Evolutionary conservation across 2,113 vertebrate species (phyloP), one percentile per base, ranked within the genome.

Genomic region (Myocastor coypus): DNA sequence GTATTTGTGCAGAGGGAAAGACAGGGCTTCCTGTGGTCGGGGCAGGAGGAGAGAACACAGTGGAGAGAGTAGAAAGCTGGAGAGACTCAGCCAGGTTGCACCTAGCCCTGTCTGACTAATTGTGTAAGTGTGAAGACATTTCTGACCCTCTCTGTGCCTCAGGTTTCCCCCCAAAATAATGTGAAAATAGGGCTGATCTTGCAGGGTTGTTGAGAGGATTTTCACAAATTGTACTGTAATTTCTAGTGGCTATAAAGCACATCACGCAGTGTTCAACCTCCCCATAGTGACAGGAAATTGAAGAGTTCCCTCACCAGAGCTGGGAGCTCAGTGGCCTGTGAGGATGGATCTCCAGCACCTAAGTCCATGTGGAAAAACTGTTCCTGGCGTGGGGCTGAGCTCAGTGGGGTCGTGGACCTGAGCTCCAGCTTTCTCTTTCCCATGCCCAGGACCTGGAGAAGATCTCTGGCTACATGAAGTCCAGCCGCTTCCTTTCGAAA

Each of bases 401-500:
- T 17, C 14, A 4, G 1, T 0, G 11, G 32, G 69, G 81, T 80
- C n/a, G 37, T 30, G 34, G 93, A 9, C 22, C 32, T 75, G 40
- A 59, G 1, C 11, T n/a, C 14, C 5, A 40, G 12, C 19, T 20
- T 64, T 66, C 69, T 93, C 19, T 52, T 20, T 42, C 59, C 28
- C 46, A 1, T 32, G 68, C 10, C 2, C 91, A 99, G 99, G 98
- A 98, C 68, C 98, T 99, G 95, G 98, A 99, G 91, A 99, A 98
- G 97, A 99, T 99, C 69, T 97, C 98, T 32, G 98, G 98, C 87
- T 99, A 99, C 98, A 98, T 99, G 99, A 99, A 99, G 96, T 99
- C 98, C 66, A 96, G 93, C 73, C 87, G 85, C 5, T 98, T 98
- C 94, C 93, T 97, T 40, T 97, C 97, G 59, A 94, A 81, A 37